phyloP scores from a whole-genome alignment of 1,140 invertebrate species.

The Drosophila murphyi region DNA sequence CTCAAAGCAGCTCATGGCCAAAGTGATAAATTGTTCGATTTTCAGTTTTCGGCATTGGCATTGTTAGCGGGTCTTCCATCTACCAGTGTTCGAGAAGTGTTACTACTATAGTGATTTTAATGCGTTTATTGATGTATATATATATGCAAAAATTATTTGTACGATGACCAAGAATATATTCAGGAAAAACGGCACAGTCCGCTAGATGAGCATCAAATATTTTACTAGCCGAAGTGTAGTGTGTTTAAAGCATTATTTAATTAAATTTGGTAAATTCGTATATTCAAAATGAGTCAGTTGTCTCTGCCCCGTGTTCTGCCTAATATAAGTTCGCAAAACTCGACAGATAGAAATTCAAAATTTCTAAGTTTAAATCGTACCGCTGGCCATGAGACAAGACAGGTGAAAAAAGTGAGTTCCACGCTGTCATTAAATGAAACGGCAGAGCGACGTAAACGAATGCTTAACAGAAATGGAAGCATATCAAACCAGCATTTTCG shows the following conservation, averaged over 20 bases:
- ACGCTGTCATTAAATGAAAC: constrained; percentile 68
- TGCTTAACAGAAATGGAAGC: constrained; percentile 80
- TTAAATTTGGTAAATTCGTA: background rate
- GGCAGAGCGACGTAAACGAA: constrained; percentile 54
- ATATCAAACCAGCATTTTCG: constrained; percentile 86
- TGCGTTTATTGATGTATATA: too few species aligned
- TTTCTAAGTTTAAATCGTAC: constrained; percentile 65
- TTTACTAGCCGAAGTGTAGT: background rate
- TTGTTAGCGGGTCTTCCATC: constrained; percentile 20
- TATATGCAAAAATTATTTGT: too few species aligned
- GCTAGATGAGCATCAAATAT: background rate
- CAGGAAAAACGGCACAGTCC: background rate
- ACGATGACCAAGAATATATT: background rate
- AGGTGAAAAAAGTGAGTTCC: constrained; percentile 51
- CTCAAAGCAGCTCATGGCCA: constrained; percentile 74
- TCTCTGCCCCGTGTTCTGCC: constrained; percentile 63
- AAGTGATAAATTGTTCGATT: constrained; percentile 60
- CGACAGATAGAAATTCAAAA: constrained; percentile 55
- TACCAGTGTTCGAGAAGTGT: background rate
- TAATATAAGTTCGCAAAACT: constrained; percentile 45
- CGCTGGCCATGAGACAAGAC: constrained; percentile 39
- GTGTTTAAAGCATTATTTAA: background rate
- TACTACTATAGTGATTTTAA: background rate
- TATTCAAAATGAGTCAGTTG: constrained; percentile 66
- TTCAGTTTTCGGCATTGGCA: constrained; percentile 42